These are phyloP conservation scores for Drosophila paranaensis DNA, from an alignment of 2,888 invertebrate species.

Conservation along the genomic window DNA sequence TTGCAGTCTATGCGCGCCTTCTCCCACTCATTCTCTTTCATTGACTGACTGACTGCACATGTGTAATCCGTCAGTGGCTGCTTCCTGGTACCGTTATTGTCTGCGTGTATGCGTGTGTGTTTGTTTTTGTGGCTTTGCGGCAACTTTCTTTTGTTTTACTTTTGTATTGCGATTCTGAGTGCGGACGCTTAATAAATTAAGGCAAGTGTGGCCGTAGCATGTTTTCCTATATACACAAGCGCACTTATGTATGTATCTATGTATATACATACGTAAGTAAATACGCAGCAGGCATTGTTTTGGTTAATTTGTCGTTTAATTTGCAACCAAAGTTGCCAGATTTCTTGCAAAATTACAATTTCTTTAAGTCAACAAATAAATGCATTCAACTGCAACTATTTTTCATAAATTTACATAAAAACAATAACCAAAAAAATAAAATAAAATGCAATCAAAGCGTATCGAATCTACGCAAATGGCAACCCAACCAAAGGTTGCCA, in stretches of 20 bases:
- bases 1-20: slow-evolving; percentile 17
- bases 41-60: slow-evolving; percentile 64
- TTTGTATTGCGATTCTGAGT: slow-evolving; percentile 29
- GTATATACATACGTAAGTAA: background rate
- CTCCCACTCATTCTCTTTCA: slow-evolving; percentile 35
- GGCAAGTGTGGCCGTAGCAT: slow-evolving; percentile 33
- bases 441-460: slow-evolving; percentile 13
- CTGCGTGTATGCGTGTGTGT: slow-evolving; percentile 7
- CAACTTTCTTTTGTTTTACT: slow-evolving; percentile 67
- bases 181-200: slow-evolving; percentile 15
- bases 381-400: slow-evolving; percentile 7
- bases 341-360: slow-evolving; percentile 3
- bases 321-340: slow-evolving; percentile 28
- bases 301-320: slow-evolving; percentile 4
- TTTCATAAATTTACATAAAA: slow-evolving; percentile 23
- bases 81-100: slow-evolving; percentile 58
- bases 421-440: slow-evolving; percentile 3
- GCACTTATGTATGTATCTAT: background rate
- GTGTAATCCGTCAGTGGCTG: slow-evolving; percentile 30
- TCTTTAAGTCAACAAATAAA: background rate
- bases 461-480: slow-evolving; percentile 15
- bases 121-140: slow-evolving; percentile 15
- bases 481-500: slow-evolving; percentile 34
- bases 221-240: slow-evolving; percentile 10
- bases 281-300: background rate